Conservation (phyloP, 2,797 vertebrate genomes). For the Bradypodion pumilum region DNA sequence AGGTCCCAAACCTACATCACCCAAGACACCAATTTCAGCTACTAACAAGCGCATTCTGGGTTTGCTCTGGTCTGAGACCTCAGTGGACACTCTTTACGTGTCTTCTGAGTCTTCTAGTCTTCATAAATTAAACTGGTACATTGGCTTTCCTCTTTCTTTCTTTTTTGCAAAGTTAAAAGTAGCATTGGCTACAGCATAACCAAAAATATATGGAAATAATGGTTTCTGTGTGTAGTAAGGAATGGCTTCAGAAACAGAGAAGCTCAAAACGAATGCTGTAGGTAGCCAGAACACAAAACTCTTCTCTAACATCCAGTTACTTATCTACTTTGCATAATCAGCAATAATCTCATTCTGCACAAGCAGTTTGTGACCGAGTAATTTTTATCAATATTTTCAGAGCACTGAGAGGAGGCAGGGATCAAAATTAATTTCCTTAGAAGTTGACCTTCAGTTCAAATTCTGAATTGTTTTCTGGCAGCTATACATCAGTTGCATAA, state of each 20-base stretch:
- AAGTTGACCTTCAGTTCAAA: not conserved
- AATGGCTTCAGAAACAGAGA: not conserved
- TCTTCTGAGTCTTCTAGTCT: not conserved
- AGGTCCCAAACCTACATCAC: not conserved
- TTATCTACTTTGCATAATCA: slow-evolving; percentile 6
- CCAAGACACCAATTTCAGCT: not conserved
- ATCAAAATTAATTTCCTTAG: not conserved
- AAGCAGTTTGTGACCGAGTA: slow-evolving; percentile 22
- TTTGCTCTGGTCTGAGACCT: not conserved
- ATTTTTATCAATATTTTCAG: slow-evolving; percentile 35
- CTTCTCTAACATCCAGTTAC: slow-evolving; percentile 5
- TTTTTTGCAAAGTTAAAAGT: accelerated
- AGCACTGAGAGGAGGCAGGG: too few species aligned
- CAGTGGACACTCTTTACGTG: not conserved
- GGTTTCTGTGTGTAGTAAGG: not conserved
- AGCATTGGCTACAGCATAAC: not conserved
- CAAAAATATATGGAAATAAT: slow-evolving; percentile 4
- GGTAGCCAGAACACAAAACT: accelerated
- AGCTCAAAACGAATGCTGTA: not conserved
- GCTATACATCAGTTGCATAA: not conserved
- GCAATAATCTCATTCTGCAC: slow-evolving; percentile 19
- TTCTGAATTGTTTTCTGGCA: not conserved
- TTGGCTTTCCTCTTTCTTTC: not conserved
- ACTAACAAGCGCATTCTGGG: not conserved
- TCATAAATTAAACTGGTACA: not conserved